Evolutionary conservation across 2,797 vertebrate genomes (phyloP).

Genomic region (Thamnophis elegans): DNA sequence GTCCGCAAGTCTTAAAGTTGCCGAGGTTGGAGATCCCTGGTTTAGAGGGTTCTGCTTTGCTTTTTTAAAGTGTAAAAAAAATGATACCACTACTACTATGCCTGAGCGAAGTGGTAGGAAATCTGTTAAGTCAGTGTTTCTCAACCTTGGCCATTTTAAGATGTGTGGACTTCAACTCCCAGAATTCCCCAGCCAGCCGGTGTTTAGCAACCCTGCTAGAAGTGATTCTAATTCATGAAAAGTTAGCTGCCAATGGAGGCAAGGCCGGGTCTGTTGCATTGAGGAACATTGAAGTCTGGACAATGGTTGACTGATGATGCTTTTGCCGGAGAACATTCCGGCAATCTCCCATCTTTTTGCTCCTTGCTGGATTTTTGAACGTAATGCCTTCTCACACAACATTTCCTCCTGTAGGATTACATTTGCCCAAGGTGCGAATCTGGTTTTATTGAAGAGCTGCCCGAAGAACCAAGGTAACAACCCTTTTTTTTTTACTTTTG

Average conservation of each 20-base stretch:
- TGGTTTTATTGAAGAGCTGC: slow-evolving; percentile 93
- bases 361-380: fast-evolving
- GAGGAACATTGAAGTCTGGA: background rate
- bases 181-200: background rate
- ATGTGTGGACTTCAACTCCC: background rate
- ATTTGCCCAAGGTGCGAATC: slow-evolving; percentile 93
- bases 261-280: background rate
- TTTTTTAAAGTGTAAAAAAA: background rate
- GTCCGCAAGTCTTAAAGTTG: too few relatives aligned
- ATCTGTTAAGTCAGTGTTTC: background rate
- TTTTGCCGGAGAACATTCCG: fast-evolving
- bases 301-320: background rate
- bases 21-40: too few relatives aligned
- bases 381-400: fast-evolving
- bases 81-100: background rate
- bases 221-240: background rate
- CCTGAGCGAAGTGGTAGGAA: background rate
- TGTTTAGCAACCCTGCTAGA: background rate
- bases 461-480: slow-evolving; percentile 84
- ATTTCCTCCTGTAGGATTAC: slow-evolving; percentile 79
- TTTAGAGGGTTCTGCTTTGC: background rate
- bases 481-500: background rate
- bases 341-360: background rate
- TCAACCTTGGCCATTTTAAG: background rate
- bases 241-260: background rate